Percentiles rank a stretch among this genome's conserved stretches.
Conservation (phyloP, 2,113 vertebrate genomes). For the Lucifuga dentata region DNA sequence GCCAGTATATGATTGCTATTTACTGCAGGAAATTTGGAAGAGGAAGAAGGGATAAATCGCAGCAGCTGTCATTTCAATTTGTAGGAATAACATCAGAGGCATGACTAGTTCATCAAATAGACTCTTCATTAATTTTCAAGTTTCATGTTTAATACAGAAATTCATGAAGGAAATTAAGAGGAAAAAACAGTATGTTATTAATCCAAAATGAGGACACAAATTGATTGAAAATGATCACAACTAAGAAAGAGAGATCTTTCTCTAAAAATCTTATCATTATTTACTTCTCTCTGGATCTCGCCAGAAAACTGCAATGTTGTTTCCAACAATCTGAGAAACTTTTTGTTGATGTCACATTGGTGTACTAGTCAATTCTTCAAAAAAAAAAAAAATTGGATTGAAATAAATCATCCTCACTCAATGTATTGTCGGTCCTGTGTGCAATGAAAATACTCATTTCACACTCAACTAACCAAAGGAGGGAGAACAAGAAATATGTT, state of each 20-base stretch:
- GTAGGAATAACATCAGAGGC: conserved; percentile 6
- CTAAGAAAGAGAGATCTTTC: not conserved
- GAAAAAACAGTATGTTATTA: conserved; percentile 6
- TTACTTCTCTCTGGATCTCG: not conserved
- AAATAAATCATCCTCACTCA: conserved; percentile 5
- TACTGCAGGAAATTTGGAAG: conserved; percentile 13
- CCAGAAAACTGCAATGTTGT: conserved; percentile 5
- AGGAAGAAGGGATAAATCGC: conserved; percentile 18
- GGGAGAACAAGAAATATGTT: conserved; percentile 25
- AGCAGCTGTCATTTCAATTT: conserved; percentile 33
- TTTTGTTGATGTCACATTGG: not conserved
- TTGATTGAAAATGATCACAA: conserved; percentile 22
- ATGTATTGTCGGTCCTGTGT: not conserved
- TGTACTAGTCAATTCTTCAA: not conserved
- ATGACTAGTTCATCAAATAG: conserved; percentile 24
- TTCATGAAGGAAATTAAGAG: conserved; percentile 39
- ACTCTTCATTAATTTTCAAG: conserved; percentile 6
- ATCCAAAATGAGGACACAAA: conserved; percentile 29
- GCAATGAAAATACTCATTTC: conserved; percentile 44
- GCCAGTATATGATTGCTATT: conserved; percentile 12
- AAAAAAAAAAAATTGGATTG: not conserved
- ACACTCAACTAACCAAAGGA: conserved; percentile 30
- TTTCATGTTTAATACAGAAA: conserved; percentile 43
- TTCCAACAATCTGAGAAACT: not conserved
- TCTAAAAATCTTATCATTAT: conserved; percentile 14